Evolutionary conservation across 1,140 invertebrate genomes (phyloP).

Genomic region (Paramacrobiotus metropolitanus): DNA sequence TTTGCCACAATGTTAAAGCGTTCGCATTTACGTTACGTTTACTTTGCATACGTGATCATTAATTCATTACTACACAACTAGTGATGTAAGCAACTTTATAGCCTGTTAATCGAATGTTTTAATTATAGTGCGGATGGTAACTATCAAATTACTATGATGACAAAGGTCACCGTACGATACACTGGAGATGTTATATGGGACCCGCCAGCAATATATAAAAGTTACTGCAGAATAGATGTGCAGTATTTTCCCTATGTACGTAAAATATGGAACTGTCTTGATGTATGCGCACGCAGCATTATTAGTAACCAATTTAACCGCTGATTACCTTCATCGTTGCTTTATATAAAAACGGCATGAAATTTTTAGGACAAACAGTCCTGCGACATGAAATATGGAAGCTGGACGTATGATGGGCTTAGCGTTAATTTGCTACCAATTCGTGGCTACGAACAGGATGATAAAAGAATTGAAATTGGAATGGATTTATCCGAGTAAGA

Average conservation of each 20-base stretch:
- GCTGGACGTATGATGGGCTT: slow-evolving; percentile 74
- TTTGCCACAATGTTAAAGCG: too few relatives aligned
- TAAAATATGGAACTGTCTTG: background rate
- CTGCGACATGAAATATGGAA: slow-evolving; percentile 87
- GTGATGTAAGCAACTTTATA: too few relatives aligned
- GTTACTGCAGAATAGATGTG: slow-evolving; percentile 86
- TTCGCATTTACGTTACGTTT: too few relatives aligned
- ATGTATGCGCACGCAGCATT: too few relatives aligned
- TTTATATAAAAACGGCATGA: slow-evolving; percentile 63
- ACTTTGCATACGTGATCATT: too few relatives aligned
- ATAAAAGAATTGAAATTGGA: slow-evolving; percentile 41
- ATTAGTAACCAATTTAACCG: too few relatives aligned
- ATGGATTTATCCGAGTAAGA: slow-evolving; percentile 63
- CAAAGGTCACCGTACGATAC: slow-evolving; percentile 76
- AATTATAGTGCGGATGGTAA: slow-evolving; percentile 70
- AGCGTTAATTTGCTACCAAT: slow-evolving; percentile 64
- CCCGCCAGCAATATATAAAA: slow-evolving; percentile 92
- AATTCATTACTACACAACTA: too few relatives aligned
- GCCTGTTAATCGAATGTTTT: slow-evolving; percentile 20
- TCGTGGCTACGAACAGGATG: slow-evolving; percentile 55
- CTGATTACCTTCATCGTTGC: too few relatives aligned
- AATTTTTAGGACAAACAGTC: slow-evolving; percentile 89
- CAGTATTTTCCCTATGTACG: slow-evolving; percentile 58
- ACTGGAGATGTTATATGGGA: slow-evolving; percentile 86
- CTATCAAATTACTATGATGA: slow-evolving; percentile 85